phyloP scores from a whole-genome alignment of 2,113 vertebrate species.

The Callopanchax toddi region DNA sequence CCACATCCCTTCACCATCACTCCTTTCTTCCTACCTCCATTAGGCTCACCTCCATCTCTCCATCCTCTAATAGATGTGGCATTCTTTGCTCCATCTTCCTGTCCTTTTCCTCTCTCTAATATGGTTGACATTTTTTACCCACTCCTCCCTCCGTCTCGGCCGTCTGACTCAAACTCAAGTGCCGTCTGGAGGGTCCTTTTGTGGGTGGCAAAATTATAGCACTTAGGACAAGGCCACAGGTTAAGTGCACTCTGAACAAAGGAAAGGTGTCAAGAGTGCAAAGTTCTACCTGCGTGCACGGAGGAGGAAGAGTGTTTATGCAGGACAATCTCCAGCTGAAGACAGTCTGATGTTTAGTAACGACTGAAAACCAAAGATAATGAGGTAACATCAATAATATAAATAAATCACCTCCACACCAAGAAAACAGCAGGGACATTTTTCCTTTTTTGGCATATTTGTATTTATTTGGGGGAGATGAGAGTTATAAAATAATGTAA shows the following conservation, averaged over 20 bases:
- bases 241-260: conserved; percentile 60
- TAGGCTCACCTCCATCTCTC: conserved; percentile 37
- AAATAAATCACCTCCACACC: too few species aligned
- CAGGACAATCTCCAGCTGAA: conserved; percentile 19
- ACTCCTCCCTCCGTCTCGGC: conserved; percentile 44
- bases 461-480: too few species aligned
- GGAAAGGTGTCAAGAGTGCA: conserved; percentile 35
- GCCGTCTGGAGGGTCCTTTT: conserved; percentile 48
- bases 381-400: too few species aligned
- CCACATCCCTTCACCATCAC: conserved; percentile 15
- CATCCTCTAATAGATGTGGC: conserved; percentile 60
- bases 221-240: conserved; percentile 48
- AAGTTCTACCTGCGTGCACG: conserved; percentile 14
- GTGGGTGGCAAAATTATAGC: conserved; percentile 49
- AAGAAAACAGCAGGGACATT: too few species aligned
- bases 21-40: conserved; percentile 25
- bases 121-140: conserved; percentile 58
- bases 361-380: too few species aligned
- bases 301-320: conserved; percentile 35
- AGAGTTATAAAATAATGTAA: too few species aligned
- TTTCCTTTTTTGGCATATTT: too few species aligned
- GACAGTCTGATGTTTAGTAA: conserved; percentile 9
- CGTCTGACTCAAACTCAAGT: conserved; percentile 54
- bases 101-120: conserved; percentile 47
- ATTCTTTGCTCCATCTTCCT: conserved; percentile 54